Conservation (phyloP, 2,888 invertebrate genomes). For the Asteroscopus sphinx region DNA sequence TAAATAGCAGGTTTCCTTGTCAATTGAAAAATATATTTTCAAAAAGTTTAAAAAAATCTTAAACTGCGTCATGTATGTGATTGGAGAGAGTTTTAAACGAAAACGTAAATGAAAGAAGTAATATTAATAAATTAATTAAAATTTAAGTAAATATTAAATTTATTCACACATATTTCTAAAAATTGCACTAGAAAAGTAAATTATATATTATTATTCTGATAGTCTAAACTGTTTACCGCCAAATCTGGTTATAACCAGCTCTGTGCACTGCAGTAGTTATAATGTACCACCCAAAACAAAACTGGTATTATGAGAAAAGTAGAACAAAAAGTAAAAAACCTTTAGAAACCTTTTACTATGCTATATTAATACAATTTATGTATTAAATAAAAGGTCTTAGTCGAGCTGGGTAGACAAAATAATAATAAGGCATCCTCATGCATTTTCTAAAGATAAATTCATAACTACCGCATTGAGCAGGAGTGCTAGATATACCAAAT, state of each 20-base stretch:
- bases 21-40: constrained; percentile 4
- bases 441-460: background rate
- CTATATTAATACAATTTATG: too few relatives aligned
- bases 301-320: too few relatives aligned
- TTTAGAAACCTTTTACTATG: too few relatives aligned
- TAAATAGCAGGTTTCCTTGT: too few relatives aligned
- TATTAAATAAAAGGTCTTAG: too few relatives aligned
- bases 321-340: too few relatives aligned
- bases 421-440: background rate
- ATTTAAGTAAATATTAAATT: constrained; percentile 71
- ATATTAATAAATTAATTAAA: constrained; percentile 64
- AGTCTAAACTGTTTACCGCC: constrained; percentile 12
- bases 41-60: constrained; percentile 61
- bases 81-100: constrained; percentile 79
- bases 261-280: background rate
- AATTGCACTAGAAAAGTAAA: constrained; percentile 79
- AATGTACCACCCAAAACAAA: too few relatives aligned
- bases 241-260: background rate
- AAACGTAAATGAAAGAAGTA: constrained; percentile 72
- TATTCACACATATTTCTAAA: constrained; percentile 82
- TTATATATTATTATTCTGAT: constrained; percentile 48
- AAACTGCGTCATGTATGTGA: constrained; percentile 83
- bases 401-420: too few relatives aligned
- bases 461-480: constrained; percentile 4
- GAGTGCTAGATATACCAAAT: background rate